Percentiles rank a stretch among this genome's conserved stretches.
These are phyloP conservation scores for Tetrapedia diversipes DNA, from an alignment of 2,888 invertebrate species.

Conservation along the genomic window DNA sequence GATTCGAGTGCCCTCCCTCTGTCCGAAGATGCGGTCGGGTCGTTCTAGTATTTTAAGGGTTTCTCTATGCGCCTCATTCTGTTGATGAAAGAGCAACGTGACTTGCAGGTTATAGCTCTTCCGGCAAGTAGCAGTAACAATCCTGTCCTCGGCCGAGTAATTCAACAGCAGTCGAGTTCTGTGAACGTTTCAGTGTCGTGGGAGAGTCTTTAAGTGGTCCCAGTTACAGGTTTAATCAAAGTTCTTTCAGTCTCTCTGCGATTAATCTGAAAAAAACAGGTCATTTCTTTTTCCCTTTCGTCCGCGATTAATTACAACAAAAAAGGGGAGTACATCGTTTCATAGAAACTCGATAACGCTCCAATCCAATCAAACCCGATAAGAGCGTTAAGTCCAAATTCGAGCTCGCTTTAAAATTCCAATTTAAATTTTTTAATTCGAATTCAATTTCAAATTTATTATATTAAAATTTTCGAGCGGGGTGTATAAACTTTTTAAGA, in stretches of 20 bases:
- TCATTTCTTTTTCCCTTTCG: too few species aligned
- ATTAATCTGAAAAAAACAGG: slow-evolving; percentile 7
- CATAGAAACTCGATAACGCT: background rate
- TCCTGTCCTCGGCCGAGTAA: slow-evolving; percentile 1
- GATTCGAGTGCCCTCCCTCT: background rate
- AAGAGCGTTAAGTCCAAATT: too few species aligned
- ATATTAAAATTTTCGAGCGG: too few species aligned
- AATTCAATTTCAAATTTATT: too few species aligned
- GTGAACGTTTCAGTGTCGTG: slow-evolving; percentile 6
- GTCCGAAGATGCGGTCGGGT: background rate
- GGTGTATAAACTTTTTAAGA: too few species aligned
- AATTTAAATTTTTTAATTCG: too few species aligned
- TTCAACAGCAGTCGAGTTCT: background rate
- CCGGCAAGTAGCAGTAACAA: slow-evolving; percentile 2
- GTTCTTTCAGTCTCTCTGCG: background rate
- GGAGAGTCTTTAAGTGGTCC: slow-evolving; percentile 9
- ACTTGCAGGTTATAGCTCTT: slow-evolving; percentile 12
- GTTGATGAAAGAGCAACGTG: slow-evolving; percentile 22
- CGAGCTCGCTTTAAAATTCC: too few species aligned
- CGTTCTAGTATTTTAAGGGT: slow-evolving; percentile 3
- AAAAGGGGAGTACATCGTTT: background rate
- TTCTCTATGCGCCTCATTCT: background rate
- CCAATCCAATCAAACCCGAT: too few species aligned
- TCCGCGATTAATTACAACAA: too few species aligned
- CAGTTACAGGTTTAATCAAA: slow-evolving; percentile 5